Evolutionary conservation across 1,140 invertebrate species (phyloP).

Genomic region (Sinella curviseta): DNA sequence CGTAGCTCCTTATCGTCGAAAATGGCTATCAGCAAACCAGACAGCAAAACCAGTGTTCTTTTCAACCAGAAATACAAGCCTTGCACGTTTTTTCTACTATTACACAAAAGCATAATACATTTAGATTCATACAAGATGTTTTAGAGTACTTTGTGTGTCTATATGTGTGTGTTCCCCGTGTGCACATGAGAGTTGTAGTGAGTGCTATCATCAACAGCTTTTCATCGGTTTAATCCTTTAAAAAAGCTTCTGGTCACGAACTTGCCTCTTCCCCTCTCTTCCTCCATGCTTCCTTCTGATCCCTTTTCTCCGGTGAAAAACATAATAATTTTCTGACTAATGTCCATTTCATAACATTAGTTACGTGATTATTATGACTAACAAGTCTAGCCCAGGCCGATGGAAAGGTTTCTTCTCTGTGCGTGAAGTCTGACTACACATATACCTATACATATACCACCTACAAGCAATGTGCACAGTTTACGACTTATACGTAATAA

Average conservation of each 20-base stretch:
- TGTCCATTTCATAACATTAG: conserved; percentile 9
- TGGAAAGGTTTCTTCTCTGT: too few species aligned
- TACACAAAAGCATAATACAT: not conserved
- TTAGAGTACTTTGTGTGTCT: not conserved
- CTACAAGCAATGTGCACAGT: too few species aligned
- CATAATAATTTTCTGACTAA: conserved; percentile 20
- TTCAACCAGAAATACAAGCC: too few species aligned
- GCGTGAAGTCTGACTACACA: too few species aligned
- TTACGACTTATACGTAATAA: too few species aligned
- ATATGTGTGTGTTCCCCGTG: not conserved
- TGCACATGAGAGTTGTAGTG: too few species aligned
- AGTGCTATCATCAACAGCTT: not conserved
- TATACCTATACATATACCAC: too few species aligned
- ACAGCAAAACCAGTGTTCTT: too few species aligned
- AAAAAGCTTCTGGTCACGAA: conserved; percentile 15
- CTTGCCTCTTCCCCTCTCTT: not conserved
- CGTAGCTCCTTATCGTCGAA: too few species aligned
- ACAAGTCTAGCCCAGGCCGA: not conserved
- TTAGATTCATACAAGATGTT: not conserved
- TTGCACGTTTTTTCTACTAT: too few species aligned
- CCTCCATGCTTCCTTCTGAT: not conserved
- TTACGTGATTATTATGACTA: not conserved
- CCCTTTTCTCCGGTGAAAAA: not conserved
- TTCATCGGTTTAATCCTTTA: not conserved
- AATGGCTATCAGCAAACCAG: too few species aligned